Evolutionary conservation across 2,797 vertebrate genomes (phyloP).

Genomic region (Anomalospiza imberbis): DNA sequence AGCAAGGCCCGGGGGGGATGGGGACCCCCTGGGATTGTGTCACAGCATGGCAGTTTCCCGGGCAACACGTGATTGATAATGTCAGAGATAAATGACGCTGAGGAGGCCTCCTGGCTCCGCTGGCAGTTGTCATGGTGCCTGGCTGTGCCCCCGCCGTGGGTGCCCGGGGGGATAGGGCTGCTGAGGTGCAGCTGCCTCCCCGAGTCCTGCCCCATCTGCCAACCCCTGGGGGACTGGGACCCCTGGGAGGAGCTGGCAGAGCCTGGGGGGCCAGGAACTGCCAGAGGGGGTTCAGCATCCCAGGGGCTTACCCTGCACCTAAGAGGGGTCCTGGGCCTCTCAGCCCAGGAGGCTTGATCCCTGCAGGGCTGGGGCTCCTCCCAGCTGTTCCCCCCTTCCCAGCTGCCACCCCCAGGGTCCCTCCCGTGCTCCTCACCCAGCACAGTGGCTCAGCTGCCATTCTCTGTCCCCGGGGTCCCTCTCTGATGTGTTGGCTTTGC

Average conservation of each 20-base stretch:
- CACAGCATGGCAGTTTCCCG: slow-evolving; percentile 63
- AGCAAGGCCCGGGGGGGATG: background rate
- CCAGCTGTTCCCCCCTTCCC: background rate
- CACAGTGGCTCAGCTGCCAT: slow-evolving; percentile 83
- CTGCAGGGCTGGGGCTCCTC: background rate
- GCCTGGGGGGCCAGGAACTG: background rate
- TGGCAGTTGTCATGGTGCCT: slow-evolving; percentile 77
- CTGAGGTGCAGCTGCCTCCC: background rate
- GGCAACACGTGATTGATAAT: slow-evolving; percentile 77
- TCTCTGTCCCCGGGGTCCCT: slow-evolving; percentile 78
- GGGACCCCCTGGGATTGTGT: slow-evolving; percentile 60
- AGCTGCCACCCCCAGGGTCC: slow-evolving; percentile 32
- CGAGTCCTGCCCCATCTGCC: background rate
- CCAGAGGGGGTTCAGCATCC: background rate
- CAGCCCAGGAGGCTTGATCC: background rate
- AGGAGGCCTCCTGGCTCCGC: slow-evolving; percentile 67
- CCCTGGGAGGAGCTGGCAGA: background rate
- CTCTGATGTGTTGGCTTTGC: slow-evolving; percentile 58
- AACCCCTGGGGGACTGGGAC: background rate
- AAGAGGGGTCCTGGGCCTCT: background rate
- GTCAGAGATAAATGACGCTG: slow-evolving; percentile 79
- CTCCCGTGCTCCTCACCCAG: background rate
- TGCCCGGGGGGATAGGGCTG: background rate
- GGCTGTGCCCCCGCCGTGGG: background rate
- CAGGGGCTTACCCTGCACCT: background rate